Base-by-base conservation (phyloP, 23 tunicate genomes). In the Diplosoma virens region DNA sequence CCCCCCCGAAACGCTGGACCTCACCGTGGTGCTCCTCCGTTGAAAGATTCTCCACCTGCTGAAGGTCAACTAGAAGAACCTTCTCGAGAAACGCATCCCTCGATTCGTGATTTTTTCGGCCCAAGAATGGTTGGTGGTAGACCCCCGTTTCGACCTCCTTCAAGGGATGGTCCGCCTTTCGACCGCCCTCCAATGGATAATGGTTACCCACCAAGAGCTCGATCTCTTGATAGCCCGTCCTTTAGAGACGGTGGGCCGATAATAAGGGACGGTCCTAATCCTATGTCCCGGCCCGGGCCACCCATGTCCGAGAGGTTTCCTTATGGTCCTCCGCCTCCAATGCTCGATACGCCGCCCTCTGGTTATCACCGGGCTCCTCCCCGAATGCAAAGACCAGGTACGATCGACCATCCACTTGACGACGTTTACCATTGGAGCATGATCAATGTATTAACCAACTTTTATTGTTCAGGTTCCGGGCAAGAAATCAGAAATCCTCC, bases 271-370 rank as follows among this genome's bases (percentile, higher is more conserved):
- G 35, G 25, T 6, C 79, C 79, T 5, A 34, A 34, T 52, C 69
- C 79, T 3, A 67, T 67, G 33, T 34, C 34, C 17, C 27, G 41
- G 29, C 20, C 14, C 7, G 72, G 48, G 11, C 72, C 72, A 25
- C 72, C 41, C 7, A 47, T 31, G 16, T 66, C 69, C 32, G 54
- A 25, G 68, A 65, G 75, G 26, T 59, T n/a, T n/a, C n/a, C n/a
- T n/a, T n/a, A n/a, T 36, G 72, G 54, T 14, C 79, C 59, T 0
- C 87, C 87, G 1, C 81, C 87, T 1, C 60, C 79, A 72, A 82
- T 58, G 72, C 78, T 17, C 4, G 79, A 50, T 26, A 24, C 33
- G 4, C 25, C 77, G 11, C 68, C 53, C 20, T 25, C 18, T 18
- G 18, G 74, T 16, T 50, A 35, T 17, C 25, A 25, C 23, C 74